Percentiles rank a stretch among this genome's conserved stretches.
Conservation (phyloP, 2,797 vertebrate species). For the Lycodopsis pacificus region DNA sequence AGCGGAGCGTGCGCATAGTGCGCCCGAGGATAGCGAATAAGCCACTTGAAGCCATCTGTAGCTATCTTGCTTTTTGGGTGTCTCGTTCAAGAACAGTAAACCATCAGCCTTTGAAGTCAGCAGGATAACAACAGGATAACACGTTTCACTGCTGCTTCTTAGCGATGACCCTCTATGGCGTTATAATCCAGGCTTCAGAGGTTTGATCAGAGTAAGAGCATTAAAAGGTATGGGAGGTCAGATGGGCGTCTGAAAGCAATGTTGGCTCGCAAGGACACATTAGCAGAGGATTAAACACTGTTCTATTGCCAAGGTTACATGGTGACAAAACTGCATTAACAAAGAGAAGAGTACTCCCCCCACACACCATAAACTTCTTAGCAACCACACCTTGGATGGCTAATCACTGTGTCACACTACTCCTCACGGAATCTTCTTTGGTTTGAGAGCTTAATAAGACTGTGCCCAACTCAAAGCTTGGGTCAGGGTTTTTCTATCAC, state of each 20-base stretch:
- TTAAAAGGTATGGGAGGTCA: constrained; percentile 88
- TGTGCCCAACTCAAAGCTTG: too few species aligned
- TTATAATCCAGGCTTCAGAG: constrained; percentile 78
- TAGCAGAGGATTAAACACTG: constrained; percentile 48
- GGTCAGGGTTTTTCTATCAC: background rate
- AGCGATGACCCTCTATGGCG: constrained; percentile 84
- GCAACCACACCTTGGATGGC: background rate
- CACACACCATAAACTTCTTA: constrained; percentile 11
- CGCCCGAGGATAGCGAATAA: background rate
- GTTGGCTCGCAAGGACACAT: constrained; percentile 69
- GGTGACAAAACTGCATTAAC: constrained; percentile 36
- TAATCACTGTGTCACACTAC: constrained; percentile 1
- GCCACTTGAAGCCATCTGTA: constrained; percentile 6
- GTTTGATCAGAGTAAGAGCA: constrained; percentile 86
- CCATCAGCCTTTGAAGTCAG: background rate
- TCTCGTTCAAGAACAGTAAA: background rate
- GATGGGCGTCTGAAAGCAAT: constrained; percentile 82
- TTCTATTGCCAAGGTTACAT: constrained; percentile 11
- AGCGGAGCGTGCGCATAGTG: background rate
- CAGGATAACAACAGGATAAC: constrained; percentile 55
- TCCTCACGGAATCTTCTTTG: background rate
- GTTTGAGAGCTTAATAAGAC: background rate
- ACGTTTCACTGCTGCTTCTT: constrained; percentile 83
- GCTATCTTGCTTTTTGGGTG: background rate
- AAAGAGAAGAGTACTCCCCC: background rate